Evolutionary conservation across 2,797 vertebrate genomes (phyloP), one percentile per base, ranked within the genome.

Genomic region (Tiaroga cobitis): DNA sequence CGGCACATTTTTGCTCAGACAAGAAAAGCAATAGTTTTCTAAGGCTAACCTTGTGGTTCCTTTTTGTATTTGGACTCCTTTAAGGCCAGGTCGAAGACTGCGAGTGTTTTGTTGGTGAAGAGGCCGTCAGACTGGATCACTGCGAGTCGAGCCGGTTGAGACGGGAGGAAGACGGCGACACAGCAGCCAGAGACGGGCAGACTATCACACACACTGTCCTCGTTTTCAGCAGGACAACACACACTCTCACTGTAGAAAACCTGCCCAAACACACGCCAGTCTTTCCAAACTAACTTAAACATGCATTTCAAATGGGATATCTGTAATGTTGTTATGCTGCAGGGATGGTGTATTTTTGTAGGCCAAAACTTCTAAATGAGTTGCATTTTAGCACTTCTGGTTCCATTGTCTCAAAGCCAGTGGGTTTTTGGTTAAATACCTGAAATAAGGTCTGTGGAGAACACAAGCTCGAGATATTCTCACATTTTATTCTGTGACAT

Each of bases 111-210:
- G 85, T 92, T 91, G 84, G 3, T 2, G 8, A 41, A 61, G 7
- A 0, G 51, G 3, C 13, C 32, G 0, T 65, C 87, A 82, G 76
- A 21, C 75, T 93, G 92, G 85, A 95, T 46, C 82, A 93, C 80
- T 63, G 90, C 93, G 90, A 95, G 89, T 83, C 94, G 94, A 88
- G 95, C 91, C 37, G 93, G 91, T 83, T 94, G 91, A 29, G 91
- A 88, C 0, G 95, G 93, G 80, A 94, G 89, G 91, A 95, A 97
- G 87, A 93, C 94, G 46, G 91, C 95, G 13, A 91, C 92, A 75
- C 80, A 89, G 85, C 92, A 93, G 32, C 91, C 80, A 0, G 8
- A 0, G 70, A 93, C 37, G 2, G 94, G 91, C 81, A 97, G 78
- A 83, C 89, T 88, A 80, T 89, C 91, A 68, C 87, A 90, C 83